Evolutionary conservation across 2,888 invertebrate genomes (phyloP).

Genomic region (Patella depressa): DNA sequence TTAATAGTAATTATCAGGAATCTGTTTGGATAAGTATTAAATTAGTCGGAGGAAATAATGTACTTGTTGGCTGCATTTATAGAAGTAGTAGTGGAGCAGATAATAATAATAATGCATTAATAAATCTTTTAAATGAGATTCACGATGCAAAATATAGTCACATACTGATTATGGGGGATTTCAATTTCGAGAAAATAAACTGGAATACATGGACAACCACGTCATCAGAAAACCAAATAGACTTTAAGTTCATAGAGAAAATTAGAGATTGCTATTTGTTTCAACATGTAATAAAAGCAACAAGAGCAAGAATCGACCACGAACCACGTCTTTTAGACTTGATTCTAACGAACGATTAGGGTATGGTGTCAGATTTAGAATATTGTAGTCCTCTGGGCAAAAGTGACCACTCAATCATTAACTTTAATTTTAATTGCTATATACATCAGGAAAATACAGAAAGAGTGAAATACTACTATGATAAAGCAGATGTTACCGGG

Average conservation of each 20-base stretch:
- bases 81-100: background rate
- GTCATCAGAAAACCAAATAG: background rate
- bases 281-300: constrained; percentile 20
- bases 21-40: background rate
- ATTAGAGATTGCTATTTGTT: constrained; percentile 21
- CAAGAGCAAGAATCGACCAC: constrained; percentile 20
- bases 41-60: background rate
- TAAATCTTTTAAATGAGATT: background rate
- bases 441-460: background rate
- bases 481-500: background rate
- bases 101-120: background rate
- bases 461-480: background rate
- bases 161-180: background rate
- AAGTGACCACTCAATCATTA: constrained; percentile 4
- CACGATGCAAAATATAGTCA: background rate
- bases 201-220: background rate
- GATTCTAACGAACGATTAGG: constrained; percentile 26
- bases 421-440: background rate
- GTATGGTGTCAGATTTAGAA: constrained; percentile 16
- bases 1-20: background rate
- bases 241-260: constrained; percentile 11
- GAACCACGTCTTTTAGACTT: constrained; percentile 21
- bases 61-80: constrained; percentile 16
- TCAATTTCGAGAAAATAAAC: background rate
- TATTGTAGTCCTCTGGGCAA: constrained; percentile 12